Evolutionary conservation across 2,797 vertebrate species (phyloP), one percentile per base, ranked within the genome.

Genomic region (Gila robusta): DNA sequence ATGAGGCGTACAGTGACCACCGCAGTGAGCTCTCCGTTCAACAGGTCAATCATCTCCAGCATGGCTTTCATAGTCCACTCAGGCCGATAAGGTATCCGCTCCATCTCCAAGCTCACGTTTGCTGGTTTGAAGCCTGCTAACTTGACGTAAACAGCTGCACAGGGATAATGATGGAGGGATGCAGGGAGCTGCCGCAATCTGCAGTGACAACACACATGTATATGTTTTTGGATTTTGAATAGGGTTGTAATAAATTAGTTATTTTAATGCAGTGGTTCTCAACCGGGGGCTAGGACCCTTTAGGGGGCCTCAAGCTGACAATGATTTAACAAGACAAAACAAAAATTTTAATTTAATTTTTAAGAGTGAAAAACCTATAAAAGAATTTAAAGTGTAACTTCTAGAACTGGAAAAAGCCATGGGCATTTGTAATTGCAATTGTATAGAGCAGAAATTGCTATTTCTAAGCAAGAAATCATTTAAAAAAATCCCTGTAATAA

Each of bases 101-200:
- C 79, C 21, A 82, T 54, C 0, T 94, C 85, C 1, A 5, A 37
- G 73, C 91, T 93, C 17, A 23, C 44, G 0, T 69, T 56, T 0
- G 96, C 92, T 11, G 98, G 94, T 89, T 94, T 97, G 91, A 99
- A 97, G 52, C 98, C 98, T 4, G 94, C 93, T 71, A 98, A 88
- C 12, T 91, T 91, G 11, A 96, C 97, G 88, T 93, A 95, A 11
- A 98, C 85, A 3, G 94, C 97, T 76, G 70, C 91, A 3, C 89
- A 84, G 0, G 98, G 97, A 37, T 97, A 97, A 47, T 88, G 84
- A 89, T 98, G 94, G 71, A 99, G 94, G 3, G 93, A 86, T 0
- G 81, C 44, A 1, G 97, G 97, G 79, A 99, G 96, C 83, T 94
- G 94, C 54, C 97, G 95, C 83, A 99, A 86, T 69, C 98, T 99